phyloP scores from a whole-genome alignment of 1,140 invertebrate species.

The Agrilus planipennis region DNA sequence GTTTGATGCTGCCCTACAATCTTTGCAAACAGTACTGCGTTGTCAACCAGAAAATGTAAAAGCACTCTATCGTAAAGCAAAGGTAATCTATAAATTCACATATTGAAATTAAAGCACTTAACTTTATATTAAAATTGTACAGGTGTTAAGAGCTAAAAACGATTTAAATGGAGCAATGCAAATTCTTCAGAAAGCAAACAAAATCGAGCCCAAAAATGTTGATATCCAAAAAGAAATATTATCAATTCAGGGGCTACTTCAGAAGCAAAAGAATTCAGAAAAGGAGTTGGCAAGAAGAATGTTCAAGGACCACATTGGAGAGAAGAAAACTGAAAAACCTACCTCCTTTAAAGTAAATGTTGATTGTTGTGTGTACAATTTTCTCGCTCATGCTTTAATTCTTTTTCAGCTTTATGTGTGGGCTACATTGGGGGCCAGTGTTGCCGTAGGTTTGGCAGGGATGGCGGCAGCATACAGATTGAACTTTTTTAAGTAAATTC shows the following conservation, averaged over 20 bases:
- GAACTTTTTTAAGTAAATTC: no score
- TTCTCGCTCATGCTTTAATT: no score
- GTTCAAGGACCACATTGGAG: slow-evolving; percentile 15
- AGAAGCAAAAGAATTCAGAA: slow-evolving; percentile 28
- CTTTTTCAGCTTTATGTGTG: slow-evolving; percentile 40
- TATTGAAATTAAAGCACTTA: background rate
- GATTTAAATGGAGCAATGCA: slow-evolving; percentile 22
- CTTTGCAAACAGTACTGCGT: slow-evolving; percentile 65
- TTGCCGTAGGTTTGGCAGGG: slow-evolving; percentile 44
- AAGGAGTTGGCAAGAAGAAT: slow-evolving; percentile 27
- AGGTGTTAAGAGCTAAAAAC: slow-evolving; percentile 25
- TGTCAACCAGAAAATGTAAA: slow-evolving; percentile 82
- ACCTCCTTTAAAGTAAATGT: no score
- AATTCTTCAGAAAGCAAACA: slow-evolving; percentile 24
- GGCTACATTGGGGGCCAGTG: slow-evolving; percentile 44
- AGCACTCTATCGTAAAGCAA: slow-evolving; percentile 78
- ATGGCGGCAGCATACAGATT: no score
- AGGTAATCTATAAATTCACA: slow-evolving; percentile 30
- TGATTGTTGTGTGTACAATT: no score
- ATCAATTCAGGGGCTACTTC: slow-evolving; percentile 14
- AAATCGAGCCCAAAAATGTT: slow-evolving; percentile 20
- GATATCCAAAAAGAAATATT: slow-evolving; percentile 25
- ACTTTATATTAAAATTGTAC: slow-evolving; percentile 6
- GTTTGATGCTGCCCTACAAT: slow-evolving; percentile 67
- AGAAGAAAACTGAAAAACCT: slow-evolving; percentile 10